These are phyloP conservation scores for Nomia melanderi DNA, from an alignment of 1,140 invertebrate species.

Conservation along the genomic window DNA sequence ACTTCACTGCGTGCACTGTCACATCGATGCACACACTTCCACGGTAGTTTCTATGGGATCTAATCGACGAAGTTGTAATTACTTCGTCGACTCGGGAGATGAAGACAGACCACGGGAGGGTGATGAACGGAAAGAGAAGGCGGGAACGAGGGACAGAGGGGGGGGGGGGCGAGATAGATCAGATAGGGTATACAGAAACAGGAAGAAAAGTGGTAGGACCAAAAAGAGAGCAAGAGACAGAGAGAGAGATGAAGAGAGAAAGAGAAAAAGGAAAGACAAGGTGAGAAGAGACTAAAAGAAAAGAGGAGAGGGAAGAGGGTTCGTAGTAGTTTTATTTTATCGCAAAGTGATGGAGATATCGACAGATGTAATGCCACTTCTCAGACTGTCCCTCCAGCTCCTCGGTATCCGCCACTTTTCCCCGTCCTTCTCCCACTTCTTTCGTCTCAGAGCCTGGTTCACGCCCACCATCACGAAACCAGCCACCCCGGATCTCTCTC, in stretches of 20 bases:
- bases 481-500: not conserved
- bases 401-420: constrained; percentile 46
- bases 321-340: constrained; percentile 69
- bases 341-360: constrained; percentile 72
- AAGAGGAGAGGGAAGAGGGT: constrained; percentile 8
- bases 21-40: constrained; percentile 36
- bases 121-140: constrained; percentile 37
- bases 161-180: not conserved
- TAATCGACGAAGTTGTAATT: constrained; percentile 75
- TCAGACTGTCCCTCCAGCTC: constrained; percentile 56
- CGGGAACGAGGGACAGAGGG: constrained; percentile 2
- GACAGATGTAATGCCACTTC: constrained; percentile 73
- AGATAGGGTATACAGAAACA: not conserved
- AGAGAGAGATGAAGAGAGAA: constrained; percentile 7
- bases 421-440: constrained; percentile 25
- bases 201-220: constrained; percentile 28
- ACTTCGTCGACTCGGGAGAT: constrained; percentile 59
- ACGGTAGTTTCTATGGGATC: constrained; percentile 61
- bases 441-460: constrained; percentile 19
- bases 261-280: not conserved
- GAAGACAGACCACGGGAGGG: constrained; percentile 20
- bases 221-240: constrained; percentile 2
- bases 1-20: constrained; percentile 33
- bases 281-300: not conserved
- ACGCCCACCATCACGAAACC: constrained; percentile 36